Base-by-base conservation (phyloP, 2,797 vertebrate species). In the Peromyscus eremicus region DNA sequence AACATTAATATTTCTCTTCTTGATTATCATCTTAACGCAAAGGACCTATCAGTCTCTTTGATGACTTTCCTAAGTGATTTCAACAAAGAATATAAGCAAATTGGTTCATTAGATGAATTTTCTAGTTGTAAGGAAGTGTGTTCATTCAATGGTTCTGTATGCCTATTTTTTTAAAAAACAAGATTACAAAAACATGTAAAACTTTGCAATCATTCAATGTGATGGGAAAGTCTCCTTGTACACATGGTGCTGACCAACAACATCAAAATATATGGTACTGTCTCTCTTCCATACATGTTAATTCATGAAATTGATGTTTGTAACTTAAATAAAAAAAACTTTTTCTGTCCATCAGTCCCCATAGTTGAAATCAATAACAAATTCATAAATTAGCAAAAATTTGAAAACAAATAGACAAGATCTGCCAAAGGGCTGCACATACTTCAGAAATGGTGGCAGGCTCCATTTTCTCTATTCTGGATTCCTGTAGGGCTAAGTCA, bases 11-110 rank as follows among this genome's bases (percentile, higher is more conserved):
- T 82, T 68, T 89, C 60, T 89, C 40, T 94, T 49, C 21, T 81
- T 73, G 46, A 92, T 32, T 76, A 81, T 86, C 46, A 66, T 84
- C n/a, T 43, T 92, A 79, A 85, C 79, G 83, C n/a, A 92, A 57
- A 37, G 64, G 93, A 75, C 29, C 82, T 19, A 92, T 76, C 23
- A 79, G 19, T 52, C 34, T 64, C 14, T 70, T 94, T 29, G 32
- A 90, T 27, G 5, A 57, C 70, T 79, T 96, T 83, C 27, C 14
- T 62, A 85, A 95, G 6, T 64, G 55, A 89, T 62, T 60, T 81
- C 49, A 92, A 82, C 3, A 90, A 91, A 92, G 40, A 17, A 71
- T 62, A 16, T 68, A 82, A 80, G 29, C 91, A 90, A 92, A 71
- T 17, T 23, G 25, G 10, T 27, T 43, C 34, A 43, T 34, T 64